Percentiles rank a stretch among this genome's conserved stretches.
Conservation (phyloP, 2,113 vertebrate genomes). For the Amphilophus citrinellus region DNA sequence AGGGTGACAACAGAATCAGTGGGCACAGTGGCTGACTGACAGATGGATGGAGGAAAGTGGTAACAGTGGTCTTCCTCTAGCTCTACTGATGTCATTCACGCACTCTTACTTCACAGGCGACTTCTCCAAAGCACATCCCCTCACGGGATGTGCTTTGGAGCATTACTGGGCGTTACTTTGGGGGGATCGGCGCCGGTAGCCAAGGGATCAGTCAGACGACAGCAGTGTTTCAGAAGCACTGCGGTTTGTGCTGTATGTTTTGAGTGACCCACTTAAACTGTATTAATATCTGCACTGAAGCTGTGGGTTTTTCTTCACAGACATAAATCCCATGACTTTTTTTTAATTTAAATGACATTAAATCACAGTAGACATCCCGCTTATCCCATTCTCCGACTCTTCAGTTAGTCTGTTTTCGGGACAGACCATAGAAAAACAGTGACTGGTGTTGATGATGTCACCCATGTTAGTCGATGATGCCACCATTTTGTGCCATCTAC, state of each 20-base stretch:
- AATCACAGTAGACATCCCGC: neutral
- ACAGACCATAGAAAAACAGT: neutral
- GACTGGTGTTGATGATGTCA: neutral
- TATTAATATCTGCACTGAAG: constrained; percentile 35
- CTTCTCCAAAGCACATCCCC: constrained; percentile 36
- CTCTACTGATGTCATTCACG: neutral
- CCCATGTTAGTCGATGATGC: neutral
- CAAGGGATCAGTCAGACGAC: constrained; percentile 40
- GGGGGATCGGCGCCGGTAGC: constrained; percentile 38
- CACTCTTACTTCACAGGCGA: constrained; percentile 1
- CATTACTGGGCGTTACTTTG: constrained; percentile 28
- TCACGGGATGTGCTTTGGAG: neutral
- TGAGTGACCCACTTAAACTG: constrained; percentile 55
- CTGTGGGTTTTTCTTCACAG: constrained; percentile 11
- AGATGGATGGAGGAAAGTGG: constrained; percentile 42
- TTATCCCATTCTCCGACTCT: neutral
- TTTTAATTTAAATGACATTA: neutral
- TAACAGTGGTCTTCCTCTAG: neutral
- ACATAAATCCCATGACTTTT: constrained; percentile 16
- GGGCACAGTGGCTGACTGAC: constrained; percentile 46
- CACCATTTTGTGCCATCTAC: neutral
- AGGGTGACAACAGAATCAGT: constrained; percentile 47
- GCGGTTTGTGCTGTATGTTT: constrained; percentile 17
- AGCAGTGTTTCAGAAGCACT: constrained; percentile 26
- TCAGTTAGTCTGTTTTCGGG: neutral